These are phyloP conservation scores for Drosophila borborema DNA, from an alignment of 2,888 invertebrate genomes.

Conservation along the genomic window DNA sequence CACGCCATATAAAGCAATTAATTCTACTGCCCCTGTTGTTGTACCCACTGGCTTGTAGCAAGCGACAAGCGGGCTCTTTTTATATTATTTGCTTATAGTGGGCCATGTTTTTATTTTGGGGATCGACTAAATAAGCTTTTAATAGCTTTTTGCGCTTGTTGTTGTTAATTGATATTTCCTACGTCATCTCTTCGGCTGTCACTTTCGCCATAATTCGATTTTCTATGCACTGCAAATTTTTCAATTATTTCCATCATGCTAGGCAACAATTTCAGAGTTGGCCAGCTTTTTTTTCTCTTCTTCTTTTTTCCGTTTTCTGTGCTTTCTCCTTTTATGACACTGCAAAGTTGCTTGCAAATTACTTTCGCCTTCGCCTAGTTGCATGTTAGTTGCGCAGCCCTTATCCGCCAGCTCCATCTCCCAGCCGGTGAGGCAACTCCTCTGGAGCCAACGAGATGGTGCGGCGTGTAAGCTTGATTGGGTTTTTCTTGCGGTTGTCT, in stretches of 20 bases:
- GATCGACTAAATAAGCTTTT: slow-evolving; percentile 75
- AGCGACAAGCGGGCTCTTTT: slow-evolving; percentile 36
- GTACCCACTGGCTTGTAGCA: slow-evolving; percentile 19
- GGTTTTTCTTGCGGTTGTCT: slow-evolving; percentile 70
- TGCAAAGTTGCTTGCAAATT: slow-evolving; percentile 72
- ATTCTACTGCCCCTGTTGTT: slow-evolving; percentile 72
- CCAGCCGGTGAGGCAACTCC: not conserved
- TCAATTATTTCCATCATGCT: slow-evolving; percentile 71
- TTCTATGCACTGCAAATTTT: slow-evolving; percentile 67
- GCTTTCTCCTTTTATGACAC: slow-evolving; percentile 27
- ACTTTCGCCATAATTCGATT: slow-evolving; percentile 75
- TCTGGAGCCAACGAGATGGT: slow-evolving; percentile 10
- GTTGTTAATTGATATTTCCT: slow-evolving; percentile 73
- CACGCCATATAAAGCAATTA: slow-evolving; percentile 84
- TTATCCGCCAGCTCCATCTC: slow-evolving; percentile 1
- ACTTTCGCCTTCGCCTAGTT: slow-evolving; percentile 71
- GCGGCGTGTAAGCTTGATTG: slow-evolving; percentile 71
- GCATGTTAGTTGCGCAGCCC: slow-evolving; percentile 14
- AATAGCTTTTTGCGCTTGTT: slow-evolving; percentile 68
- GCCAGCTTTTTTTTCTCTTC: not conserved
- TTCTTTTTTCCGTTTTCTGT: not conserved
- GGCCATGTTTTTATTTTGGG: slow-evolving; percentile 45
- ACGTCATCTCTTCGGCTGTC: slow-evolving; percentile 40
- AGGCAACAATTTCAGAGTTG: slow-evolving; percentile 43
- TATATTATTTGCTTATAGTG: slow-evolving; percentile 56